These are phyloP conservation scores for Cephalopholis sonnerati DNA, from an alignment of 2,113 vertebrate species.

Conservation along the genomic window DNA sequence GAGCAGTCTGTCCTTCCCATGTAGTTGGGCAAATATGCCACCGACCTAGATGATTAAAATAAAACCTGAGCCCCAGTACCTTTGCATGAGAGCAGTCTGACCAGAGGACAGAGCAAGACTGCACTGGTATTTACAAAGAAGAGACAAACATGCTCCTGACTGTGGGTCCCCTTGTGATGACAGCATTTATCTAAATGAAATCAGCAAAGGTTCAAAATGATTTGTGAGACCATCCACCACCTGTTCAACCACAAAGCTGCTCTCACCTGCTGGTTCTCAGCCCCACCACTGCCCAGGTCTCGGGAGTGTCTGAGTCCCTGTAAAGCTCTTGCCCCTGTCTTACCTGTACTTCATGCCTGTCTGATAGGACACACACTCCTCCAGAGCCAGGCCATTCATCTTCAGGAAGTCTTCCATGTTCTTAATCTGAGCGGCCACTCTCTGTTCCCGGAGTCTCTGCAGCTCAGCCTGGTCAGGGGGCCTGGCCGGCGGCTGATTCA, in stretches of 20 bases:
- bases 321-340: conserved; percentile 75
- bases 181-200: neutral
- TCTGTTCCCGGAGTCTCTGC: conserved; percentile 92
- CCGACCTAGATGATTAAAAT: conserved; percentile 86
- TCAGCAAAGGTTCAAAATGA: neutral
- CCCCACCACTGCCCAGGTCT: conserved; percentile 25
- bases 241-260: conserved; percentile 26
- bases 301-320: conserved; percentile 15
- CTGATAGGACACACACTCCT: conserved; percentile 90
- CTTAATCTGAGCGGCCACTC: conserved; percentile 91
- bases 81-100: conserved; percentile 52
- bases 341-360: conserved; percentile 99
- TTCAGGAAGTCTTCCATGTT: conserved; percentile 98
- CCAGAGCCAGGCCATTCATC: conserved; percentile 95
- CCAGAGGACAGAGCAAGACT: conserved; percentile 61
- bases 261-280: conserved; percentile 47
- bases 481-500: conserved; percentile 86
- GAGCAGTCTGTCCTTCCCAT: conserved; percentile 79
- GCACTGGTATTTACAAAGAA: conserved; percentile 5
- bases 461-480: conserved; percentile 89
- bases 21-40: conserved; percentile 77
- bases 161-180: neutral
- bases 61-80: conserved; percentile 73
- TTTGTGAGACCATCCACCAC: neutral
- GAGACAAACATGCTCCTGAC: neutral